Conservation (phyloP, 2,888 invertebrate genomes). For the Pantelozetes paolii region DNA sequence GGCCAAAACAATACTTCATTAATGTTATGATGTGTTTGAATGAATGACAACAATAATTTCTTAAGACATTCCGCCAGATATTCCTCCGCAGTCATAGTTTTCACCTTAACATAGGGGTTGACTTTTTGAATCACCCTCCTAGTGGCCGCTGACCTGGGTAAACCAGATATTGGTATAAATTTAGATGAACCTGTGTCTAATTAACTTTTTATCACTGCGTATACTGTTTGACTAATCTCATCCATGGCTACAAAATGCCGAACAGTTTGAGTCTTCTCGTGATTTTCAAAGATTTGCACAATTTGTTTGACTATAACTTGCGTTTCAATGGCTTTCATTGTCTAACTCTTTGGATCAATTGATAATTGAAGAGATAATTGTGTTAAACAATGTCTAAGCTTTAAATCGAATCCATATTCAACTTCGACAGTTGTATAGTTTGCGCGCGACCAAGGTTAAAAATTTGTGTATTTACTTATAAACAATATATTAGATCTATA, state of each 20-base stretch:
- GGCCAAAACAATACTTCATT: slow-evolving; percentile 10
- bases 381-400: too few species aligned
- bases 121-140: neutral
- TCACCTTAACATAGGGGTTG: neutral
- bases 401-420: too few species aligned
- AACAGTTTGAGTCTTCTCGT: neutral
- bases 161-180: neutral
- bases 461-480: too few species aligned
- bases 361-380: too few species aligned
- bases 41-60: slow-evolving; percentile 8
- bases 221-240: neutral
- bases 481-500: too few species aligned
- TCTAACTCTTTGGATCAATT: neutral
- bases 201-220: neutral
- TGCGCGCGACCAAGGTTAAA: too few species aligned
- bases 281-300: neutral
- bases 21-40: neutral
- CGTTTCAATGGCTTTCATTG: neutral
- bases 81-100: neutral
- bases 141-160: neutral
- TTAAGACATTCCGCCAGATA: slow-evolving; percentile 16
- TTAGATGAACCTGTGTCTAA: neutral
- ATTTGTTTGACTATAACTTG: neutral
- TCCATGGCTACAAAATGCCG: neutral
- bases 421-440: too few species aligned